Evolutionary conservation across 1,140 invertebrate species (phyloP), one percentile per base, ranked within the genome.

Genomic region (Psix sp.): DNA sequence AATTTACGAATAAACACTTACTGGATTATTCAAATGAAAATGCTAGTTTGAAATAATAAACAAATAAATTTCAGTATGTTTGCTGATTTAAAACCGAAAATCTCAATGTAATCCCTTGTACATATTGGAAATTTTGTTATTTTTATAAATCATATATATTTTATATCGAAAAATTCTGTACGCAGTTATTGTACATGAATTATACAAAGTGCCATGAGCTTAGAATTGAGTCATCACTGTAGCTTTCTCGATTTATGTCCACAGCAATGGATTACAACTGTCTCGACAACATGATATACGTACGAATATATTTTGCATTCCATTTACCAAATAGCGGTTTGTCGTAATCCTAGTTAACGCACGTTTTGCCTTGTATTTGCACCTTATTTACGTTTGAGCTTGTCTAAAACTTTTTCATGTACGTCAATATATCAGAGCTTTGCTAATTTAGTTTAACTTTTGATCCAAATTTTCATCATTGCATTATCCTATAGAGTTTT

Each of bases 291-390:
- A 73, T 72, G 75, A 79, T 74, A 77, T 77, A 72, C 42, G 71
- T 71, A 49, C 51, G 51, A 71, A 76, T 76, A 73, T 72, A 78
- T 76, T 80, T 78, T 77, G 74, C 78, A 80, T 80, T 71, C 74
- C 71, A 77, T 80, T 78, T 78, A 43, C 68, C 72, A 65, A 65
- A 66, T 74, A 70, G 51, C 48, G 68, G 67, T 62, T 75, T 71
- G 51, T 46, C 51, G 66, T 77, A 79, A 79, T 79, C 76, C 62
- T 54, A 21, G 52, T 65, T 75, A 70, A 72, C 71, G 65, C 72
- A 65, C 70, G 65, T 66, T 77, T 70, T 42, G 60, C 74, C 63
- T 68, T 74, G 60, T 74, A 73, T 77, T 68, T 77, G 67, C 71
- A 66, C 65, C 68, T 74, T 75, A 73, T 74, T 77, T 71, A 67